Evolutionary conservation across 2,113 vertebrate genomes (phyloP), one percentile per base, ranked within the genome.

Genomic region (Formicarius rufipectus): DNA sequence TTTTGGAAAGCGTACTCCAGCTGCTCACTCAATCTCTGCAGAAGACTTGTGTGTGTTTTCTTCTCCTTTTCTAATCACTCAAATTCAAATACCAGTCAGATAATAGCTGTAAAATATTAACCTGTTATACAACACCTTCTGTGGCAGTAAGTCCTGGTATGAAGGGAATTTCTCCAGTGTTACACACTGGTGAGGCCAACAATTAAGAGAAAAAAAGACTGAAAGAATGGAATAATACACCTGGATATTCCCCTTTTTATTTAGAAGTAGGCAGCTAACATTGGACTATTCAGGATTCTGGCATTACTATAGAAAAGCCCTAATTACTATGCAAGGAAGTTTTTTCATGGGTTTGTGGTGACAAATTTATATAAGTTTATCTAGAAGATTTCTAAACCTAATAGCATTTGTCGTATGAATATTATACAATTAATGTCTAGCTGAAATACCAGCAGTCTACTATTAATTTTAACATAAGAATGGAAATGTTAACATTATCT

Each of bases 301-400:
- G 73, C 64, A 39, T 81, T 81, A 64, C 77, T 91, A 42, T 31
- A 91, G 91, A 93, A 86, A 93, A 93, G 60, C 63, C 83, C 79
- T 96, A 64, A 86, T 96, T 91, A 93, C 86, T 84, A 95, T 92
- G 92, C 82, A 90, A 75, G 73, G 0, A 71, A 88, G 63, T 88
- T 96, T 94, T 93, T 95, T 87, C 68, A 95, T 55, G 63, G 87
- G 68, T 95, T 95, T 96, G 93, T 94, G 85, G 93, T 96, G 95
- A 97, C 95, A 96, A 96, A 97, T 96, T 95, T 94, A 94, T 96
- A 47, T 95, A 95, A 95, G 88, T 97, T 97, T 96, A 97, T 96
- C 90, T 89, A 64, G 85, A 94, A 90, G 88, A 94, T 96, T 96
- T 94, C 93, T 95, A 90, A 96, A 97, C 92, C 93, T 94, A 94